Base-by-base conservation (phyloP, 92 coral and sea anemone genomes). In the Parazoanthus darwini region DNA sequence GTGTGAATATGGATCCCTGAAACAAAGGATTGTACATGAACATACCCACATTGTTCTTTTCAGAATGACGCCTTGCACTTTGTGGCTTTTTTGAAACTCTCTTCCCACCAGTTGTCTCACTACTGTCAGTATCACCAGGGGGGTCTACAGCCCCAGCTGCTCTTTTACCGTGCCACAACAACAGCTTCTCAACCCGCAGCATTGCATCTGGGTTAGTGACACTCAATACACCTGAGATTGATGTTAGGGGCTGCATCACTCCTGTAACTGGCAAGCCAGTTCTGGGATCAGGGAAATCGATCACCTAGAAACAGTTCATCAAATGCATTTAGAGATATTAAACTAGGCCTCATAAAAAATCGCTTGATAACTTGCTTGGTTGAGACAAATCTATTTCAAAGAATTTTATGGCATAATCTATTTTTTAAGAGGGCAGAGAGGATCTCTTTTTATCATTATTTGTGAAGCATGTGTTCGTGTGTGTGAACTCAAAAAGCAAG, bases 201-300 rank as follows among this genome's bases (percentile, higher is more conserved):
- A 96, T 93, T 90, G 89, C 89, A 50, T 91, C 90, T 10, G 95
- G 82, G 46, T 91, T 89, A 78, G 92, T 83, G 70, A 93, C 81
- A 70, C 91, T 96, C 51, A 96, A 88, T 20, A 95, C 92, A 4
- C 94, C 96, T 82, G 98, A 92, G 78, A 92, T 84, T 4, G 98
- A 93, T 5, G 99, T 95, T 33, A 96, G 87, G 25, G 99, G 98
- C 88, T 96, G 98, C 3, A 96, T 88, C 11, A 94, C 92, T 20
- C 94, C 95, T 26, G 92, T 92, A 25, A 96, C 94, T 51, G 93
- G 96, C 15, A 93, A 50, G 25, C 93, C 91, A 50, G 82, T 84
- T 14, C 86, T 94, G 35, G 97, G 95, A 66, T 95, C 99, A 26
- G 68, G 85, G 74, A 95, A 82, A 59, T 96, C 99, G 26, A 95